Conservation (phyloP, 2,113 vertebrate genomes). For the Muntiacus reevesi region DNA sequence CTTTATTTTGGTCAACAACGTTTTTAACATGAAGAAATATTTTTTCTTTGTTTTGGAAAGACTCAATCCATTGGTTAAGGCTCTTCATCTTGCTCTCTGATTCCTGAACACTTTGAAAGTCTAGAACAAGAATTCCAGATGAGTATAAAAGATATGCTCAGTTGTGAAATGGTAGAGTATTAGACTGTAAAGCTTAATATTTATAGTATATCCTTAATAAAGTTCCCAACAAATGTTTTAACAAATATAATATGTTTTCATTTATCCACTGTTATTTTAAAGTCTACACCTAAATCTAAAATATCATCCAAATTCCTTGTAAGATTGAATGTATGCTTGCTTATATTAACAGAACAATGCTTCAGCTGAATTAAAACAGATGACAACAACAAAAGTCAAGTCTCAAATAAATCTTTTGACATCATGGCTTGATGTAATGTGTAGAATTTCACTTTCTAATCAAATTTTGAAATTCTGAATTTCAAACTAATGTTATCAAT, state of each 20-base stretch:
- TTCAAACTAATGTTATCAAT: neutral
- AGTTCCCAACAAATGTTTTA: neutral
- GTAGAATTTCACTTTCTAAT: neutral
- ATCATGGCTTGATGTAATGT: neutral
- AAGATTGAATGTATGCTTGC: neutral
- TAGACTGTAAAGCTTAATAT: neutral
- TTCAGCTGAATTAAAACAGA: neutral
- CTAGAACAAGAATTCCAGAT: slow-evolving; percentile 17
- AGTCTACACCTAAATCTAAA: neutral
- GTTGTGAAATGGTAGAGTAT: neutral
- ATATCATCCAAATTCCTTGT: neutral
- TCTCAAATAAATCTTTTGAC: neutral
- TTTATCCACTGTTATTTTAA: neutral
- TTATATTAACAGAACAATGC: neutral
- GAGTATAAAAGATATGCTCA: neutral
- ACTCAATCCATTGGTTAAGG: neutral
- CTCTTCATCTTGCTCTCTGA: neutral
- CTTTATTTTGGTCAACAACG: neutral
- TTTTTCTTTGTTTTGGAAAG: neutral
- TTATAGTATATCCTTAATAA: neutral
- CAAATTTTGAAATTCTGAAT: neutral
- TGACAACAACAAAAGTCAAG: neutral
- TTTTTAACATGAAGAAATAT: neutral
- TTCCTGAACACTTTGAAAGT: slow-evolving; percentile 20
- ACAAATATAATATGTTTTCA: neutral